These are phyloP conservation scores for Atherix ibis DNA, from an alignment of 2,888 invertebrate species.

Conservation along the genomic window DNA sequence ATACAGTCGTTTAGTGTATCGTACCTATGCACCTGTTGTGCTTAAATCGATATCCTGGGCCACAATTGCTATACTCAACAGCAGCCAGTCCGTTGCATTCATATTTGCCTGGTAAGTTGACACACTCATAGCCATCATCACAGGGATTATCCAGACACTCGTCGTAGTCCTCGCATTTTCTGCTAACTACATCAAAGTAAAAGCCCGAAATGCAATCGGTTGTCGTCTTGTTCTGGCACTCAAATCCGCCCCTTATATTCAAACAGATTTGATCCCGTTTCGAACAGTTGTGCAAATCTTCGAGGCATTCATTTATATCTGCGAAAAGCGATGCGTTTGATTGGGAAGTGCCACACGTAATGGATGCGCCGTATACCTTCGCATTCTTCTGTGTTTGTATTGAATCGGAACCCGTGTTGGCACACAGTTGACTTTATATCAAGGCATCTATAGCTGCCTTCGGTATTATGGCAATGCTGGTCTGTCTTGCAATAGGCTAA, in stretches of 20 bases:
- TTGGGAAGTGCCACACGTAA: too few species aligned
- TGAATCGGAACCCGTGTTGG: constrained; percentile 37
- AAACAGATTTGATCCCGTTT: constrained; percentile 49
- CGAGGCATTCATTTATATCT: constrained; percentile 63
- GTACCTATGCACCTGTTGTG: constrained; percentile 15
- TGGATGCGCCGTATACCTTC: too few species aligned
- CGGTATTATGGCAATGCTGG: constrained; percentile 21
- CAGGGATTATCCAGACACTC: constrained; percentile 52
- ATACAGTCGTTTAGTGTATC: too few species aligned
- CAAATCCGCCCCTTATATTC: constrained; percentile 53
- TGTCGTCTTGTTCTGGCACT: constrained; percentile 44
- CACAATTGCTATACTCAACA: constrained; percentile 9
- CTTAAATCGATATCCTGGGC: constrained; percentile 12
- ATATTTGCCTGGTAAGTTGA: constrained; percentile 62
- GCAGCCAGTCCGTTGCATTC: constrained; percentile 34
- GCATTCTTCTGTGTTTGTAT: constrained; percentile 37
- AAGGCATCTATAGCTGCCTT: constrained; percentile 48
- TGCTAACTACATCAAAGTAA: constrained; percentile 38
- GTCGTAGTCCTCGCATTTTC: constrained; percentile 48
- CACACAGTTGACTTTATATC: constrained; percentile 20
- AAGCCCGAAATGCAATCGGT: constrained; percentile 47
- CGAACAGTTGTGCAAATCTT: constrained; percentile 47
- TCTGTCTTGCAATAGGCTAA: constrained; percentile 32
- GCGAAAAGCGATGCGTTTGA: too few species aligned
- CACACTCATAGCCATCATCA: constrained; percentile 43